Base-by-base conservation (phyloP, 2,888 invertebrate species). In the Cordilura impudica region DNA sequence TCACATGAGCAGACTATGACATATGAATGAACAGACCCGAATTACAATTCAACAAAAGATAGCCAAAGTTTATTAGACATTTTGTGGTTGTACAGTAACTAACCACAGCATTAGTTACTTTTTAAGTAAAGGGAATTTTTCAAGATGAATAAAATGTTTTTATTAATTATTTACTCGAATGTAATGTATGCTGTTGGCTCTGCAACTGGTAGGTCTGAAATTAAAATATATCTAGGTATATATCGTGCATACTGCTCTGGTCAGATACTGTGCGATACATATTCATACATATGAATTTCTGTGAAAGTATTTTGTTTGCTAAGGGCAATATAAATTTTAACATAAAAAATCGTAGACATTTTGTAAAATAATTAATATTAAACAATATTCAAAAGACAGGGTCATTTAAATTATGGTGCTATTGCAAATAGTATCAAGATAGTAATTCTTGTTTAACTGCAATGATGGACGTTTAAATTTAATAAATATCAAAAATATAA, bases 391-490 rank as follows among this genome's bases (percentile, higher is more conserved):
- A 47, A 49, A 66, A 66, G 43, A 29, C 35, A 45, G 35, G 31
- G 43, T 47, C 54, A 49, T 49, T 69, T 75, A 69, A 75, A 69
- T 75, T 69, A 69, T 75, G 26, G 21, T 23, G 69, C n/a, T 49
- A 49, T 54, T 39, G 69, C 61, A 56, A 61, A 56, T 29, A 47
- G 61, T 63, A 69, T 69, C 61, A 61, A 43, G 67, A 69, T 69
- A 69, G 61, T 75, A 69, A 69, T 69, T 75, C 69, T 54, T 61
- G 61, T 69, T 69, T 61, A 69, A 74, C 7, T 56, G 19, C 23
- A n/a, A 8, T 35, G 58, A 35, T 49, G 45, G 56, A 26, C 16
- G 49, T 58, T 23, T 26, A 51, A 21, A 23, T 26, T 23, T 49
- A 35, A 56, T 35, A 54, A 43, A 23, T 8, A 2, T 31, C 29